Percentiles rank a stretch among this genome's conserved stretches.
These are phyloP conservation scores for Drosophila cracens DNA, from an alignment of 2,888 invertebrate species.

Conservation along the genomic window DNA sequence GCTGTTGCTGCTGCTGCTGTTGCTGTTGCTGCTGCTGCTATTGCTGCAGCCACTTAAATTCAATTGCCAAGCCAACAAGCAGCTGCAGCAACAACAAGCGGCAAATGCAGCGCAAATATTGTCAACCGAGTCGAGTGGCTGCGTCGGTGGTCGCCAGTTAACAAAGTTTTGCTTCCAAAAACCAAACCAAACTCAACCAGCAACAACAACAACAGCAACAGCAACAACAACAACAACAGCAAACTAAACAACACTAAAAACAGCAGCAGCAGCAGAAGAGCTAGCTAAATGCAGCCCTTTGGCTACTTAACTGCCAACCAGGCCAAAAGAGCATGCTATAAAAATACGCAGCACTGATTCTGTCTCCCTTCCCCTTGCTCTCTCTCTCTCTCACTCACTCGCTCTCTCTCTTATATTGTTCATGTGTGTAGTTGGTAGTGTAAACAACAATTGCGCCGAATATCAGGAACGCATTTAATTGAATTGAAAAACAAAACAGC, in stretches of 20 bases:
- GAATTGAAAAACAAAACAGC: constrained; percentile 69
- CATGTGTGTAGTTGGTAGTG: constrained; percentile 32
- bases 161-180: constrained; percentile 67
- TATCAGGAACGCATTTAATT: constrained; percentile 71
- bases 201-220: constrained; percentile 21
- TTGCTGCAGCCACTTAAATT: constrained; percentile 69
- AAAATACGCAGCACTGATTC: constrained; percentile 54
- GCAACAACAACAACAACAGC: constrained; percentile 9
- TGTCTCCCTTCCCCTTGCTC: constrained; percentile 1
- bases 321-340: constrained; percentile 57
- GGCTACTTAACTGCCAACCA: constrained; percentile 72
- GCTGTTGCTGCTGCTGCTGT: constrained; percentile 33
- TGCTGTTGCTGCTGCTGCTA: constrained; percentile 27
- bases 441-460: constrained; percentile 65
- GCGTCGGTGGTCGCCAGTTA: constrained; percentile 61
- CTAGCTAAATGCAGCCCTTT: constrained; percentile 49
- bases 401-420: neutral
- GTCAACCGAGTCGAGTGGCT: constrained; percentile 56
- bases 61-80: constrained; percentile 66
- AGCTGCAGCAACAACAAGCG: constrained; percentile 38
- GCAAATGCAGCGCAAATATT: constrained; percentile 71
- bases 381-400: constrained; percentile 1
- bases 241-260: constrained; percentile 17
- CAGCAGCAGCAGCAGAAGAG: constrained; percentile 18
- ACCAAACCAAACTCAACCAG: constrained; percentile 44